phyloP scores from a whole-genome alignment of 2,113 vertebrate species.

The Hydrolagus affinis region DNA sequence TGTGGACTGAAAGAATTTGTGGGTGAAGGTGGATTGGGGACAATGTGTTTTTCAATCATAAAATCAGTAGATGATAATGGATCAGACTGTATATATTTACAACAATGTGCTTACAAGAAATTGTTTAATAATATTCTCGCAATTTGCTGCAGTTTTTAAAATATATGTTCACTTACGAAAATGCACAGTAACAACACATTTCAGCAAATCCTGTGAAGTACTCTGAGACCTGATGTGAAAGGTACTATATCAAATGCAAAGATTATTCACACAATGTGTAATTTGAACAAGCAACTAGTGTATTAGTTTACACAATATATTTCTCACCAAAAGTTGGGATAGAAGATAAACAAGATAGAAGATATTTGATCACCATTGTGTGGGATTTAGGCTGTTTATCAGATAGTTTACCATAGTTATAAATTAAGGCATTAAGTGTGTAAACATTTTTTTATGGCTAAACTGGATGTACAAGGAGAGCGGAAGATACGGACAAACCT shows the following conservation, averaged over 20 bases:
- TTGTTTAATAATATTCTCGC: not conserved
- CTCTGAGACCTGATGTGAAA: too few relatives aligned
- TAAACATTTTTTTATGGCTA: not conserved
- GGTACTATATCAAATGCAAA: too few relatives aligned
- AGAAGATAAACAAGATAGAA: slow-evolving; percentile 5
- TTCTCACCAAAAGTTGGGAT: not conserved
- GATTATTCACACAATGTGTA: too few relatives aligned
- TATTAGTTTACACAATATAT: not conserved
- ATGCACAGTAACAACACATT: too few relatives aligned
- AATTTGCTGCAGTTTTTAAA: too few relatives aligned
- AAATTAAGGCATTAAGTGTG: not conserved
- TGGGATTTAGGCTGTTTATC: slow-evolving; percentile 1
- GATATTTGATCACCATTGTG: not conserved
- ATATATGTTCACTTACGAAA: too few relatives aligned
- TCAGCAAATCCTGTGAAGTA: too few relatives aligned
- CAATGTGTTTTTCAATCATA: not conserved
- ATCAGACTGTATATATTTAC: not conserved
- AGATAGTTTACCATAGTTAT: not conserved
- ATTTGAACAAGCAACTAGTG: too few relatives aligned
- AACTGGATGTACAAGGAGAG: slow-evolving; percentile 14
- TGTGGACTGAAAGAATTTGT: not conserved
- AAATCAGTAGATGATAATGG: not conserved
- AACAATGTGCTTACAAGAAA: not conserved
- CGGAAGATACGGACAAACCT: not conserved
- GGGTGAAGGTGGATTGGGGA: not conserved